Base-by-base conservation (phyloP, 2,797 vertebrate genomes). In the Sebastes trivittatus region DNA sequence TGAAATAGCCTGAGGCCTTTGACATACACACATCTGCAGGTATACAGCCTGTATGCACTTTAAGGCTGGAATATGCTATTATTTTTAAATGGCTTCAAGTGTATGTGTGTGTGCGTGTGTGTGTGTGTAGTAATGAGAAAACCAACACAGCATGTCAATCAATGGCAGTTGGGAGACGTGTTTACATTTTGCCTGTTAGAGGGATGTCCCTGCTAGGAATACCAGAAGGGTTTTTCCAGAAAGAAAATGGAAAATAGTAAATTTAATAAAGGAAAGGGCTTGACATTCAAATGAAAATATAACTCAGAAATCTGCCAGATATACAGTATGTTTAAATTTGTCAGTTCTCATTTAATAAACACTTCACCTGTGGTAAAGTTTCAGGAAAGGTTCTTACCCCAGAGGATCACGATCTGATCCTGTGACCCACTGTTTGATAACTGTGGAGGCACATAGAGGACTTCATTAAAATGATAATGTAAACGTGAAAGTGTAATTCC, bases 1-100 rank as follows among this genome's bases (percentile, higher is more conserved):
- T 62, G 88, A 90, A 94, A 94, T 75, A 95, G 88, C 94, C 92
- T 0, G 32, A 75, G 83, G 94, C 75, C 77, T 80, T 58, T 72
- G 61, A 89, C 77, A 83, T 18, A 84, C 80, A 90, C 72, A 81
- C 66, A 63, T 55, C 73, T 75, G 81, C 78, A 81, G 84, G 74
- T 79, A 6, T 13, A 10, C 11, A 75, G 49, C 63, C 68, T 4
- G 5, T 13, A 5, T 4, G 7, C 69, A 69, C 59, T 84, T 78
- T 49, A 64, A 80, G 6, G 59, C 81, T 49, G 56, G 75, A 87
- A 85, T 91, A 82, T 77, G 56, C 62, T 79, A 36, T 82, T 63
- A 65, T 84, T 91, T 88, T 72, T 23, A 88, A 86, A 84, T 83
- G 88, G 72, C 77, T 87, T 87, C 70, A 72, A 78, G 70, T 63